Base-by-base conservation (phyloP, 2,113 vertebrate genomes). In the Origma solitaria region DNA sequence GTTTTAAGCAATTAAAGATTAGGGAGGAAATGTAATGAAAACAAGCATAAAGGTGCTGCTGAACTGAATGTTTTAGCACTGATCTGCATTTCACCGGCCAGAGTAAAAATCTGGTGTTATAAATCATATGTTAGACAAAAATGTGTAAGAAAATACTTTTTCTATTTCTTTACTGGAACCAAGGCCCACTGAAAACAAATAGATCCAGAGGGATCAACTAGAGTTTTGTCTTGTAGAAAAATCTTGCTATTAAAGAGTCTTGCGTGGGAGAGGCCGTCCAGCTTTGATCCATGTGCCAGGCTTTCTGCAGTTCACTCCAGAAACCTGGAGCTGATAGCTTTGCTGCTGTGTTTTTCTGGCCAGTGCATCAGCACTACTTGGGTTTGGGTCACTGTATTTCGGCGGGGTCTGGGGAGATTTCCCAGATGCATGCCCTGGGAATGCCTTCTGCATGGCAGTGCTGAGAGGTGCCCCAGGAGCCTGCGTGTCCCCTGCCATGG, bases 291-390 rank as follows among this genome's bases (percentile, higher is more conserved):
- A 3, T 2, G 24, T 88, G 53, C 80, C 72, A 82, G 83, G 13
- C 35, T 86, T 81, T 88, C 44, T 58, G 25, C 53, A 50, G 30
- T n/a, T 70, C 82, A 42, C 2, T 90, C 54, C 80, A 58, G 42
- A 88, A 76, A 85, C 53, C 66, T 73, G 50, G 50, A 65, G 37
- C 68, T 86, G 35, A n/a, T 69, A 66, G 49, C 57, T 51, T 56
- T 12, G 18, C 61, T 61, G 72, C 44, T 81, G 0, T 33, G 4
- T 3, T 75, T 58, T 78, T 93, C 82, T 56, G n/a, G 27, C 38
- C 56, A 30, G 1, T 0, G 0, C 38, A 10, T 90, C 56, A 30
- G 81, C 15, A 15, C 33, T 2, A 1, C 1, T 37, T 66, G 31
- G 27, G 12, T 83, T 83, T 33, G 15, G 21, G 31, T 75, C 45